Evolutionary conservation across 2,113 vertebrate species (phyloP), one percentile per base, ranked within the genome.

Genomic region (Nothocercus julius): DNA sequence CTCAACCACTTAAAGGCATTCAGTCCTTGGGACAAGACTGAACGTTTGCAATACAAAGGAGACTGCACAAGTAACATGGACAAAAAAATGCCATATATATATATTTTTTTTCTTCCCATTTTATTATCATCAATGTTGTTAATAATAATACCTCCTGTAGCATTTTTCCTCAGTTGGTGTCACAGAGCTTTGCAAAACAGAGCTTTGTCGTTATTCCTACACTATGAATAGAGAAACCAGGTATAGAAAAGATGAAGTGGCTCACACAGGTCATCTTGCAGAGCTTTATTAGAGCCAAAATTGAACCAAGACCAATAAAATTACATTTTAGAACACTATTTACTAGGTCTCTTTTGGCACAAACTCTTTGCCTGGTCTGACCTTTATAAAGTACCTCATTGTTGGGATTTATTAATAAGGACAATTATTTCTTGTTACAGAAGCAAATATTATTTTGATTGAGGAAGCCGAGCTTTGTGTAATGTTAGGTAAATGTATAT

Each of bases 401-500:
- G 56, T 34, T 47, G 20, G 9, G 13, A 34, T 76, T 82, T 84
- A 27, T 45, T 67, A 44, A 19, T 81, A 66, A 49, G 42, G 11
- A 14, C 19, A 14, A 9, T 30, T 40, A 72, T 81, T 67, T 44
- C 8, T 19, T 51, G 6, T n/a, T 51, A 68, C 27, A 13, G 45
- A n/a, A 53, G 4, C 3, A 89, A 91, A 62, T 40, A 87, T 38
- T 42, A 45, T 40, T 53, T 68, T 3, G 36, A 27, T 49, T 8
- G 11, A 11, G 2, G 8, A 89, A 81, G 54, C 6, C 15, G 2
- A 47, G 15, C 3, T 49, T n/a, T 32, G 1, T 5, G 3, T 38
- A 49, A 79, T 54, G 3, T 28, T 86, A 3, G 5, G 21, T 42
- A 51, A 64, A 85, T 22, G 49, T 22, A 49, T 49, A 24, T 11